Evolutionary conservation across 2,113 vertebrate species (phyloP).

Genomic region (Strix aluco): DNA sequence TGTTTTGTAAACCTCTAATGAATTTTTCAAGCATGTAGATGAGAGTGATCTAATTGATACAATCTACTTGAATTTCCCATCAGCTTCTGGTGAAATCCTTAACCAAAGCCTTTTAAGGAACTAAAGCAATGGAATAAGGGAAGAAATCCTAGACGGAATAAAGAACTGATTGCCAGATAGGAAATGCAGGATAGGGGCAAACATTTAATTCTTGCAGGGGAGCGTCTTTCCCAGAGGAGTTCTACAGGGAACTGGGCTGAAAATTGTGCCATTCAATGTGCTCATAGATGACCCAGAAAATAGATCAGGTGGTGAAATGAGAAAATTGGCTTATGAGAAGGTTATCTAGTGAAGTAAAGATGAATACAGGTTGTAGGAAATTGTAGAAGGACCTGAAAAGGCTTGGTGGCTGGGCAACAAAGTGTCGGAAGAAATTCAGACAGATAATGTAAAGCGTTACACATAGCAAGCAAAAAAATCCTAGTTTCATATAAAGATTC

Average conservation of each 20-base stretch:
- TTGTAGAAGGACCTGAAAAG: neutral
- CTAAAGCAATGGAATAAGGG: neutral
- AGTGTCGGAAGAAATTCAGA: neutral
- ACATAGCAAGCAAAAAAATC: neutral
- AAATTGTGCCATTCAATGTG: neutral
- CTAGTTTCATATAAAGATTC: neutral
- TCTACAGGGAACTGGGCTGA: neutral
- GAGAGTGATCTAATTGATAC: neutral
- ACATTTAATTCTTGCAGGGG: neutral
- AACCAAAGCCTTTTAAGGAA: neutral
- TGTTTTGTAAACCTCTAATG: conserved; percentile 1
- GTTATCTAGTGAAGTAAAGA: neutral
- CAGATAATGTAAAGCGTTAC: neutral
- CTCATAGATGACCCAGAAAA: neutral
- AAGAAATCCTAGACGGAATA: neutral
- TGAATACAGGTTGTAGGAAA: neutral
- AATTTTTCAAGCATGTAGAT: neutral
- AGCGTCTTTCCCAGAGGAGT: neutral
- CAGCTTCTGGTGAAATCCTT: neutral
- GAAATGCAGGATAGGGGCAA: neutral
- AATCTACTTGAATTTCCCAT: neutral
- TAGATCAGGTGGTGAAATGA: neutral
- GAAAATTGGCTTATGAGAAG: neutral
- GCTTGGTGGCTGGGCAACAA: neutral
- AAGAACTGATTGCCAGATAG: neutral